Evolutionary conservation across 2,797 vertebrate species (phyloP), one percentile per base, ranked within the genome.

Genomic region (Pyrrhura leucotis): DNA sequence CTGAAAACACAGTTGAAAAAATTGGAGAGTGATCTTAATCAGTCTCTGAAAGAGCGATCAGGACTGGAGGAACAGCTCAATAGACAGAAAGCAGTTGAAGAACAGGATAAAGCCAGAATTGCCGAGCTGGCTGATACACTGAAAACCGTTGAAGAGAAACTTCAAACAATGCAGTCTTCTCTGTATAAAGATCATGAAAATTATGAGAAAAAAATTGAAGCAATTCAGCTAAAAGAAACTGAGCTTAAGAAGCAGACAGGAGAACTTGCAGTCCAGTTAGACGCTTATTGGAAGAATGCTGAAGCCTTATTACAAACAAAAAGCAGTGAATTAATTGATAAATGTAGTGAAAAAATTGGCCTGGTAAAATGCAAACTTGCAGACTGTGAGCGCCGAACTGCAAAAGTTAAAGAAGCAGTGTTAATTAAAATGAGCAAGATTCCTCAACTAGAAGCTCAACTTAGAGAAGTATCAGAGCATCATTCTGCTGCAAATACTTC

Each of bases 391-490:
- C 97, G 62, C 53, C 98, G 25, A 48, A 87, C 97, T 18, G 95
- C 74, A 40, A 97, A 98, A 95, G 95, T 99, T 53, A 98, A 98
- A 97, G 98, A 98, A 91, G 83, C 91, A 19, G 80, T 99, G 75
- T 79, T 98, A 45, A 92, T 85, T 37, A 99, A 98, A 96, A 85
- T 19, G 16, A 84, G 91, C 81, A 97, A 82, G 93, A 98, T 99
- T 95, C 94, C 96, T 97, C 98, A 98, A 93, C 98, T 99, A 94
- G 98, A 99, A 98, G 95, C 97, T 95, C 98, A 97, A 40, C 97
- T 99, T 86, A 95, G 48, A 63, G 98, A 98, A 95, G 89, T 98
- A 72, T 95, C 73, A 29, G 98, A 98, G 86, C 98, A 98, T 92
- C 98, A 98, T 47, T 97, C 93, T 65, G 97, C 95, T 95, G 98